phyloP scores from a whole-genome alignment of 30 jellyfish, hydroid and myxozoan species.

The Hydra vulgaris region DNA sequence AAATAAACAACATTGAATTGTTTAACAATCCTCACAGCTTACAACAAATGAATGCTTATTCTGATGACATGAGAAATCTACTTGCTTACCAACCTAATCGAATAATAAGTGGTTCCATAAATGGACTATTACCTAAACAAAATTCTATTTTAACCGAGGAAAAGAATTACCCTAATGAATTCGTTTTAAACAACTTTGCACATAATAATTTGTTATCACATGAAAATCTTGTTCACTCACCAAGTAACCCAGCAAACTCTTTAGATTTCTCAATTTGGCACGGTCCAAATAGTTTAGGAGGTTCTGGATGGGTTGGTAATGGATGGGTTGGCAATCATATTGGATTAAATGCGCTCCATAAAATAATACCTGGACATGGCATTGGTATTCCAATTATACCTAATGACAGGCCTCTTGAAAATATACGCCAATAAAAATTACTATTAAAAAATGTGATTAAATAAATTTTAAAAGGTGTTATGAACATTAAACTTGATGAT shows the following conservation, averaged over 20 bases:
- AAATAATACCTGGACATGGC: constrained; percentile 8
- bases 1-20: not conserved
- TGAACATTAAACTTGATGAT: too few relatives aligned
- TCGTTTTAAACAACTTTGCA: not conserved
- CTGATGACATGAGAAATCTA: not conserved
- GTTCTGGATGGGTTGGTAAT: constrained; percentile 41
- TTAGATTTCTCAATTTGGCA: constrained; percentile 24
- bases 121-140: not conserved
- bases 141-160: not conserved
- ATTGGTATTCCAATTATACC: not conserved
- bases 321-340: constrained; percentile 20
- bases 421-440: not conserved
- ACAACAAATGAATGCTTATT: not conserved
- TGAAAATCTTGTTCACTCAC: not conserved
- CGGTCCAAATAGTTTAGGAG: constrained; percentile 33
- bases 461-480: too few relatives aligned
- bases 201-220: not conserved
- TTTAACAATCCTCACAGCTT: not conserved
- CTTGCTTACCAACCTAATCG: not conserved
- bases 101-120: not conserved
- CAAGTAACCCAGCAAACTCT: not conserved
- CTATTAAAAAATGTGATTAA: too few relatives aligned
- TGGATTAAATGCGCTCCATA: not conserved
- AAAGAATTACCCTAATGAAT: not conserved
- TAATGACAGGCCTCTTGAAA: not conserved